Conservation (phyloP, 2,888 invertebrate species). For the Gasteruption jaculator region DNA sequence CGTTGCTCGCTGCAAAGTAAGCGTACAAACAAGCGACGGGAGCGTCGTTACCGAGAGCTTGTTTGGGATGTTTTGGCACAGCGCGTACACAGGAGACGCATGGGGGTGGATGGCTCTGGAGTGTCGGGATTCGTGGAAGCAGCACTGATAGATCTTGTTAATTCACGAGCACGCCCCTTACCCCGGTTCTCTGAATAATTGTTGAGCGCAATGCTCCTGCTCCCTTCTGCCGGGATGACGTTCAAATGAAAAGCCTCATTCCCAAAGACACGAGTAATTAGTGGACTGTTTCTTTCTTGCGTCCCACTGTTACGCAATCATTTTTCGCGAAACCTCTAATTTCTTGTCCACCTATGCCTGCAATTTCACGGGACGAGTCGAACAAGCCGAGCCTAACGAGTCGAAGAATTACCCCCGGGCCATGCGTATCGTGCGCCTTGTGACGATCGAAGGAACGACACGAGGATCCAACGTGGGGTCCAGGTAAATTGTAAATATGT, state of each 20-base stretch:
- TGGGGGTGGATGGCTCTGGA: slow-evolving; percentile 16
- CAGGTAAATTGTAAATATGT: no score
- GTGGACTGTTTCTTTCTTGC: slow-evolving; percentile 17
- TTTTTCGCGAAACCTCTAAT: no score
- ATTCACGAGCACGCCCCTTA: slow-evolving; percentile 36
- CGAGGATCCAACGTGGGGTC: no score
- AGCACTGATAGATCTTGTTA: slow-evolving; percentile 40
- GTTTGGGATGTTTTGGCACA: slow-evolving; percentile 33
- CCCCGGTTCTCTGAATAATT: slow-evolving; percentile 37
- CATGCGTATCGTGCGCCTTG: no score
- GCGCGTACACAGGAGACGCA: slow-evolving; percentile 16
- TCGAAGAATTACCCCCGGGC: no score
- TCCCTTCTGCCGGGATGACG: slow-evolving; percentile 23
- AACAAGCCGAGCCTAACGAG: no score
- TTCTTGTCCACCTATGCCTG: no score
- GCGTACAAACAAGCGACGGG: slow-evolving; percentile 40
- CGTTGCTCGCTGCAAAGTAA: slow-evolving; percentile 43
- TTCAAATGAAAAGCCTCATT: slow-evolving; percentile 38
- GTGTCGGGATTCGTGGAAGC: slow-evolving; percentile 16
- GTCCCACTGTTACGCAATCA: no score
- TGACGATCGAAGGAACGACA: no score
- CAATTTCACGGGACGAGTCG: no score
- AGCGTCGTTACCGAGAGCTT: slow-evolving; percentile 33
- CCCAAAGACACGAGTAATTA: slow-evolving; percentile 30
- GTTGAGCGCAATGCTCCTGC: slow-evolving; percentile 33